phyloP scores from a whole-genome alignment of 2,113 vertebrate genomes.

The Myodes glareolus region DNA sequence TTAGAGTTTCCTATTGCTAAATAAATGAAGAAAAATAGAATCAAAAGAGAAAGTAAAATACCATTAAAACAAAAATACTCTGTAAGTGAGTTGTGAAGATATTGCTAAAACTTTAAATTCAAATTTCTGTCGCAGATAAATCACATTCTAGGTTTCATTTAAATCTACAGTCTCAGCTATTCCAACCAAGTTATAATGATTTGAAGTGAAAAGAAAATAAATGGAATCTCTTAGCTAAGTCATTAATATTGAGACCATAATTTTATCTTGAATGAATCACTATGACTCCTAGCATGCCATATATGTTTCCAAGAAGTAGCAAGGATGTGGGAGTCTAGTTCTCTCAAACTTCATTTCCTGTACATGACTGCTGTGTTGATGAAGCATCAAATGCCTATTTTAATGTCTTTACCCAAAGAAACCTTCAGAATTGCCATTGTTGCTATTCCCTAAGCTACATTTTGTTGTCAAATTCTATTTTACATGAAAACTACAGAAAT shows the following conservation, averaged over 20 bases:
- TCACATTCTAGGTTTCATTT: background rate
- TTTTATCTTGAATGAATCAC: slow-evolving; percentile 65
- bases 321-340: slow-evolving; percentile 33
- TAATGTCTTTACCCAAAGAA: slow-evolving; percentile 64
- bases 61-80: background rate
- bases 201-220: slow-evolving; percentile 15
- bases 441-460: slow-evolving; percentile 59
- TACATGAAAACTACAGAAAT: slow-evolving; percentile 50
- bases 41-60: background rate
- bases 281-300: background rate
- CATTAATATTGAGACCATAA: slow-evolving; percentile 57
- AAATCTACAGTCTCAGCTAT: background rate
- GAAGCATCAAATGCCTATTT: slow-evolving; percentile 51
- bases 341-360: slow-evolving; percentile 67
- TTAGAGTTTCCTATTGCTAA: background rate
- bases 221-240: background rate
- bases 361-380: background rate
- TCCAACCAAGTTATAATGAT: background rate
- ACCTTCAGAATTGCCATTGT: slow-evolving; percentile 62
- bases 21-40: background rate
- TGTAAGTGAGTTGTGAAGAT: background rate
- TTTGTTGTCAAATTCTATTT: slow-evolving; percentile 65
- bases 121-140: background rate
- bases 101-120: slow-evolving; percentile 1
- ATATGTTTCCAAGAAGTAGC: slow-evolving; percentile 47